Percentiles rank a stretch among this genome's conserved stretches.
Conservation (phyloP, 2,888 invertebrate genomes). For the Archips crataeganus region DNA sequence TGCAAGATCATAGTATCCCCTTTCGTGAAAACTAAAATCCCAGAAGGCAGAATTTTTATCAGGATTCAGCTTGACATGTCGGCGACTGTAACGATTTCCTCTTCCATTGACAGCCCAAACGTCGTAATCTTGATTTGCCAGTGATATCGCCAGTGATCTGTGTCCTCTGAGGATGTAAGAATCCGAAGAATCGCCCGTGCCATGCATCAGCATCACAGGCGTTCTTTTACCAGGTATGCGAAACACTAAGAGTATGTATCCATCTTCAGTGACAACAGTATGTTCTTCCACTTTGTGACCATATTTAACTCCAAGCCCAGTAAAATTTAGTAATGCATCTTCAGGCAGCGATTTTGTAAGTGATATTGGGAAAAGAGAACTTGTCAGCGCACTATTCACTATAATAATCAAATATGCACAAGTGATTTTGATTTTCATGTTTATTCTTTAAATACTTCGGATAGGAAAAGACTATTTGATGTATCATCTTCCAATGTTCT, state of each 20-base stretch:
- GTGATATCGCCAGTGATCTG: not conserved
- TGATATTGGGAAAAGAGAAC: constrained; percentile 15
- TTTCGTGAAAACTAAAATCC: constrained; percentile 12
- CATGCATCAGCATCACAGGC: constrained; percentile 4
- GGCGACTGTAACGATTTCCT: constrained; percentile 1
- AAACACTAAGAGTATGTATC: constrained; percentile 4
- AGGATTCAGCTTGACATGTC: constrained; percentile 6
- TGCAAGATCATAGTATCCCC: constrained; percentile 53
- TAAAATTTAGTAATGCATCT: constrained; percentile 50
- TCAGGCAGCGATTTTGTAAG: constrained; percentile 14
- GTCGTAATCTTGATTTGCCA: constrained; percentile 3
- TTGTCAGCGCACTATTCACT: constrained; percentile 16
- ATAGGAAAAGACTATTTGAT: not conserved
- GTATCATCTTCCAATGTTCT: not conserved
- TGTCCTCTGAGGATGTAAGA: constrained; percentile 4
- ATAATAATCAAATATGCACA: constrained; percentile 4
- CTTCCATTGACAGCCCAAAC: constrained; percentile 1
- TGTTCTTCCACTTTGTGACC: constrained; percentile 47
- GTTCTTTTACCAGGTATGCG: not conserved
- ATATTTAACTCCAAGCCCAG: constrained; percentile 52
- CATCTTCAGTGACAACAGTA: constrained; percentile 16
- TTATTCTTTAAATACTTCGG: not conserved
- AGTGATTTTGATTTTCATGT: not conserved
- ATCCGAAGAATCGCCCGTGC: not conserved
- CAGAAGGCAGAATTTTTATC: not conserved